A percentile compares a stretch with the other conserved stretches of the same genome.
These are phyloP conservation scores for Xestia rhomboidea DNA, from an alignment of 2,888 invertebrate species.

Conservation along the genomic window DNA sequence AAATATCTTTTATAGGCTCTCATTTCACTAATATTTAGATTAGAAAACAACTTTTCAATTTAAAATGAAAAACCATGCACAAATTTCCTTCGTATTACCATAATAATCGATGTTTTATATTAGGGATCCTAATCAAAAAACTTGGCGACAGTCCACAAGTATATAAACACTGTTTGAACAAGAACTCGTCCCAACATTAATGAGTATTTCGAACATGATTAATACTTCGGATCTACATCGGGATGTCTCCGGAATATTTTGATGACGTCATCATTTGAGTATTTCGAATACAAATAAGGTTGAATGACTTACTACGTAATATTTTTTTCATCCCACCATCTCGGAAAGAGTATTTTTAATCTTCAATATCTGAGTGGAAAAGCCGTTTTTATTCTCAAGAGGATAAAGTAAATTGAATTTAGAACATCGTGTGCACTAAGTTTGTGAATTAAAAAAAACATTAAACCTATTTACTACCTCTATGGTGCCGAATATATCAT, in stretches of 20 bases:
- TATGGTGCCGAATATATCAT: too few species aligned
- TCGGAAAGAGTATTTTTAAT: too few species aligned
- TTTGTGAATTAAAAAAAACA: too few species aligned
- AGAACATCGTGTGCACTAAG: too few species aligned
- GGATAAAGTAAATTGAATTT: too few species aligned
- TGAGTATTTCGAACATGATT: conserved; percentile 48
- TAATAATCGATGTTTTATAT: conserved; percentile 10
- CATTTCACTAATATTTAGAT: background rate
- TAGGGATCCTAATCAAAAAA: conserved; percentile 37
- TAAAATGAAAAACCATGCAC: background rate
- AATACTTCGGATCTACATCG: conserved; percentile 43
- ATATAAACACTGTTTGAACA: conserved; percentile 37
- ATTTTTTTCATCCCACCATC: too few species aligned
- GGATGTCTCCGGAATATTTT: conserved; percentile 19
- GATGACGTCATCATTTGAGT: background rate
- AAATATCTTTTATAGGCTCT: background rate
- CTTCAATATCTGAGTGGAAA: too few species aligned
- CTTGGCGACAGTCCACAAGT: conserved; percentile 25
- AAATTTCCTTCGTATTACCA: background rate
- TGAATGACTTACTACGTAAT: too few species aligned
- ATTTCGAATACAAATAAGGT: background rate
- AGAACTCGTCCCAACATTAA: conserved; percentile 51
- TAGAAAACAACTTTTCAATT: background rate
- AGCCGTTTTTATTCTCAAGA: too few species aligned
- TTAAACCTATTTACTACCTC: too few species aligned